Conservation (phyloP, 2,113 vertebrate genomes). For the Mirounga angustirostris region DNA sequence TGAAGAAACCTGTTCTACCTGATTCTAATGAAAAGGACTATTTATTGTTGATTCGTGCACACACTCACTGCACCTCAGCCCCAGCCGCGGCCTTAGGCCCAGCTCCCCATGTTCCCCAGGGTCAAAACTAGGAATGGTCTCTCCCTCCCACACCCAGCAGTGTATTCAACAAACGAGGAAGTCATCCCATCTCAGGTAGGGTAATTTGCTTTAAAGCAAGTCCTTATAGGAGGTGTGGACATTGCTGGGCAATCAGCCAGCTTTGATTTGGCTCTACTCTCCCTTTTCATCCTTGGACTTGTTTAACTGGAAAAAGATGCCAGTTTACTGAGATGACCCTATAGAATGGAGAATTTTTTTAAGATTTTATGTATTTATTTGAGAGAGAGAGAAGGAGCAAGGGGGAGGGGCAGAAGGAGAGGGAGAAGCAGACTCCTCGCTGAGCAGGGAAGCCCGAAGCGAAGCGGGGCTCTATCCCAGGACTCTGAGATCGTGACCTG, state of each 20-base stretch:
- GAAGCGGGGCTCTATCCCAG: too few species aligned
- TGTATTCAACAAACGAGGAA: not conserved
- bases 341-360: not conserved
- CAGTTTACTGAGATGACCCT: not conserved
- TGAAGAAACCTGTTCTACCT: not conserved
- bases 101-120: not conserved
- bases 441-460: too few species aligned
- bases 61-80: too few species aligned
- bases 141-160: not conserved
- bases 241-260: too few species aligned
- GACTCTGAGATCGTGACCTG: too few species aligned
- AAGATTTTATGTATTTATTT: too few species aligned
- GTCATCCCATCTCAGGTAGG: not conserved
- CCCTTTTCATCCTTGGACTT: not conserved
- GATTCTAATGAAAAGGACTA: not conserved
- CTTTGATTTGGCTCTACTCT: not conserved
- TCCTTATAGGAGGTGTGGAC: not conserved
- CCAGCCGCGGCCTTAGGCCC: too few species aligned
- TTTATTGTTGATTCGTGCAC: too few species aligned
- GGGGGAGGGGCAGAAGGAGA: too few species aligned
- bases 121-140: not conserved
- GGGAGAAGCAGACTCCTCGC: too few species aligned
- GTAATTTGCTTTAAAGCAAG: not conserved
- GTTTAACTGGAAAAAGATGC: not conserved
- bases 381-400: too few species aligned